These are phyloP conservation scores for Epizoanthus rinbou DNA, from an alignment of 92 coral and sea anemone genomes.

Conservation along the genomic window DNA sequence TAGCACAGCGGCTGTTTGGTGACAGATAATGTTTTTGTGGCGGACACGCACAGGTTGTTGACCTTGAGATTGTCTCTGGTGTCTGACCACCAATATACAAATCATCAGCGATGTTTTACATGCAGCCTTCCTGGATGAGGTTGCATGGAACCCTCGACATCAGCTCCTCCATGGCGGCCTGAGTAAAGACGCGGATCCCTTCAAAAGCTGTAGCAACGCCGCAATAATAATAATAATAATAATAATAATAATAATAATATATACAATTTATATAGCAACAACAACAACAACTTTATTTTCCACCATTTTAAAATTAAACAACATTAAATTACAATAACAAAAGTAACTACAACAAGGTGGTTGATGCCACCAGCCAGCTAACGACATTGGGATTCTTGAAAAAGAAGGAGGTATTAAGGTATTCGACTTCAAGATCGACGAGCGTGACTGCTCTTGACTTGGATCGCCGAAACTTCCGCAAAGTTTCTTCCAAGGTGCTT, in stretches of 20 bases:
- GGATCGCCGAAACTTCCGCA: constrained; percentile 32
- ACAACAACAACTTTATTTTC: too few species aligned
- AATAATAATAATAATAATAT: too few species aligned
- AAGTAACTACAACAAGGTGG: too few species aligned
- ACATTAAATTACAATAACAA: too few species aligned
- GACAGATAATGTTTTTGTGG: constrained; percentile 50
- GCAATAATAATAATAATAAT: background rate
- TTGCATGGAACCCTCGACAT: constrained; percentile 46
- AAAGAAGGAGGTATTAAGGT: constrained; percentile 33
- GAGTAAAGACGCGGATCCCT: constrained; percentile 30
- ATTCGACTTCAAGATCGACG: constrained; percentile 43
- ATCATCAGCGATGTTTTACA: background rate
- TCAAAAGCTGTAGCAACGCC: constrained; percentile 27
- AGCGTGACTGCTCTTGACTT: constrained; percentile 37
- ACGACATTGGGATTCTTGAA: constrained; percentile 39
- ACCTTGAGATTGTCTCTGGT: background rate
- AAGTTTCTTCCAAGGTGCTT: constrained; percentile 37
- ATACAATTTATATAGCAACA: too few species aligned
- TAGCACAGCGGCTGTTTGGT: too few species aligned
- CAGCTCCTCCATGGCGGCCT: constrained; percentile 49
- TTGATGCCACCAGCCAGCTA: constrained; percentile 36
- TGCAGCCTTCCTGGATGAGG: constrained; percentile 45
- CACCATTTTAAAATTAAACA: too few species aligned
- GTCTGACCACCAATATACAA: constrained; percentile 13
- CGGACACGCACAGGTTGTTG: constrained; percentile 46